A percentile compares a stretch with the other conserved stretches of the same genome.
These are phyloP conservation scores for Brenthis daphne DNA, from an alignment of 2,888 invertebrate genomes.

Conservation along the genomic window DNA sequence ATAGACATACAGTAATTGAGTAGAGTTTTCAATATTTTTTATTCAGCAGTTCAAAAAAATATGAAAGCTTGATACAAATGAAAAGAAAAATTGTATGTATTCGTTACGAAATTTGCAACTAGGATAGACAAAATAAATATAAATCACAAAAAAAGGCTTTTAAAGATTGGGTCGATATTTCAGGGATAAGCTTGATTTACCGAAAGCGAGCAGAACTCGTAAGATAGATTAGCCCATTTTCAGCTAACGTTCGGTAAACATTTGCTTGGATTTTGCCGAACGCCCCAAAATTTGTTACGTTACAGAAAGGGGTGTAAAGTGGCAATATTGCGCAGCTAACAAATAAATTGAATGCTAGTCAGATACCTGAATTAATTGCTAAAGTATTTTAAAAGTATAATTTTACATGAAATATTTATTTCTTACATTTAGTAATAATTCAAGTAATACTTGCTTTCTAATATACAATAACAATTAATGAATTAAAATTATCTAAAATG, in stretches of 20 bases:
- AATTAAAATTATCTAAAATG: too few relatives aligned
- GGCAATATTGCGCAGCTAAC: constrained; percentile 21
- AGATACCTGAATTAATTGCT: neutral
- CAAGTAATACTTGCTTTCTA: too few relatives aligned
- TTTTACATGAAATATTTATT: too few relatives aligned
- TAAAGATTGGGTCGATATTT: constrained; percentile 31
- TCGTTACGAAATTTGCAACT: constrained; percentile 9
- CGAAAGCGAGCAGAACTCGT: constrained; percentile 29
- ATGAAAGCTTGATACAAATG: too few relatives aligned
- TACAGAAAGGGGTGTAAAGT: constrained; percentile 29
- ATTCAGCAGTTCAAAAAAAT: too few relatives aligned
- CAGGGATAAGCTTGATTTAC: constrained; percentile 29
- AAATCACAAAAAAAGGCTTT: constrained; percentile 10
- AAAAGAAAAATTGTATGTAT: neutral
- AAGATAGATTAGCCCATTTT: constrained; percentile 36
- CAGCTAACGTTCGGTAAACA: constrained; percentile 32
- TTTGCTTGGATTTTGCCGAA: constrained; percentile 35
- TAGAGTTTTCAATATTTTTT: too few relatives aligned
- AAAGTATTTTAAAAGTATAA: neutral
- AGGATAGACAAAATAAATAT: constrained; percentile 16
- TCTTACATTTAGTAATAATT: too few relatives aligned
- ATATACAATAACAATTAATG: too few relatives aligned
- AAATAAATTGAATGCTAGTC: constrained; percentile 19
- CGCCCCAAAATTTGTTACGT: constrained; percentile 32
- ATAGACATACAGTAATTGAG: too few relatives aligned